These are phyloP conservation scores for Diabrotica undecimpunctata DNA, from an alignment of 1,140 invertebrate genomes.

Conservation along the genomic window DNA sequence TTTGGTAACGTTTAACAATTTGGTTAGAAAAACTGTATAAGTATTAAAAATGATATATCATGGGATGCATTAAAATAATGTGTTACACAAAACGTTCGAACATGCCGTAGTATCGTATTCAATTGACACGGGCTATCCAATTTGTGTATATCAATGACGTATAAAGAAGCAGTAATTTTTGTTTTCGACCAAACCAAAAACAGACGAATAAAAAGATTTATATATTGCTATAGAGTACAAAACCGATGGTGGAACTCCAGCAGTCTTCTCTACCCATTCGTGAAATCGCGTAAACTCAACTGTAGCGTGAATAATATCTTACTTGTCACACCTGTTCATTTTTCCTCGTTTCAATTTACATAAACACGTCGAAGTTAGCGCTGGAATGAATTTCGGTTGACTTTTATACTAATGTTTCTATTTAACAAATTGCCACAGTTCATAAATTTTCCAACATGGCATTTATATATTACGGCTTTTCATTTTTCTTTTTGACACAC, in stretches of 20 bases:
- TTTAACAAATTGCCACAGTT: constrained; percentile 5
- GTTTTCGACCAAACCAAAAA: background rate
- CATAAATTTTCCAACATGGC: background rate
- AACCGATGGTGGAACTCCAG: background rate
- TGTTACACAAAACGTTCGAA: no score
- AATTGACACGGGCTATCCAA: background rate
- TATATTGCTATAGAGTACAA: background rate
- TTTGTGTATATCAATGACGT: background rate
- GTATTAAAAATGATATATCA: no score
- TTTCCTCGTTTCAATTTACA: constrained; percentile 14
- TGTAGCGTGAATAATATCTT: constrained; percentile 16
- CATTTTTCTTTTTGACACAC: background rate
- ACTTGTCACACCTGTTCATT: constrained; percentile 20
- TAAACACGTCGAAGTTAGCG: constrained; percentile 10
- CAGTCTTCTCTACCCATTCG: background rate
- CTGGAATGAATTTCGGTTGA: constrained; percentile 10
- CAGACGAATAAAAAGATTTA: background rate
- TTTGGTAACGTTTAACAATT: no score
- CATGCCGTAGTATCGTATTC: no score
- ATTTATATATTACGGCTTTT: background rate
- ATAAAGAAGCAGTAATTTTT: background rate
- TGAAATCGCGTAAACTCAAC: constrained; percentile 16
- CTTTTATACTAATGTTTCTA: constrained; percentile 13
- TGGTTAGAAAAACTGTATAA: no score
- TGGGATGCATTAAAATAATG: no score